Evolutionary conservation across 2,797 vertebrate genomes (phyloP), one percentile per base, ranked within the genome.

Genomic region (Megaceryle alcyon): DNA sequence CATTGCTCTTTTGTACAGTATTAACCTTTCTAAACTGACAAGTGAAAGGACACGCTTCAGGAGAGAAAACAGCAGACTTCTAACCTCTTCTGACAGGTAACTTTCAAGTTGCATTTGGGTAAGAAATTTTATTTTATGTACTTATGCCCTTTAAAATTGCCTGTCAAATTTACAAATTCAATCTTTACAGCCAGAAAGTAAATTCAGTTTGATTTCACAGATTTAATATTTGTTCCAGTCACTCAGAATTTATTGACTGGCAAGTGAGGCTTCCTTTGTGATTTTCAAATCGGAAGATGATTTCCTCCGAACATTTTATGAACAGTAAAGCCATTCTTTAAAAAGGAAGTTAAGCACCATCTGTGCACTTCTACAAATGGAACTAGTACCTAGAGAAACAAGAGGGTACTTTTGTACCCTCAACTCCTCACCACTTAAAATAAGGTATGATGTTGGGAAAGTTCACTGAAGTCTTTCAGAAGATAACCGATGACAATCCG

Each of bases 21-120:
- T 98, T 98, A 99, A 99, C 98, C 98, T 99, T 99, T 99, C 97
- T 98, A 98, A 98, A 98, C 98, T 98, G 98, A 98, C 98, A 99
- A 98, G 98, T 97, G 98, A 98, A 97, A 97, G 96, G 96, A 98
- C 97, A 98, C 88, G 97, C 97, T 97, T 97, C 97, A 96, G 97
- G 97, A 98, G 98, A 98, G 98, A 98, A 98, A 96, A 96, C 94
- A 97, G 97, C 97, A 93, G 92, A 96, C 97, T 97, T 98, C 97
- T 99, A 99, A 99, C 98, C 96, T 97, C 97, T 98, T 98, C 94
- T 99, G 98, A 99, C 98, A 99, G 98, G 97, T 98, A 98, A 98
- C 97, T 97, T 98, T 98, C 95, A 97, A 95, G 84, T 65, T 94
- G 91, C 76, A 96, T 98, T 98, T 96, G 96, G 95, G 53, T 90